Evolutionary conservation across 2,797 vertebrate species (phyloP).

Genomic region (Emydoidea blandingii): DNA sequence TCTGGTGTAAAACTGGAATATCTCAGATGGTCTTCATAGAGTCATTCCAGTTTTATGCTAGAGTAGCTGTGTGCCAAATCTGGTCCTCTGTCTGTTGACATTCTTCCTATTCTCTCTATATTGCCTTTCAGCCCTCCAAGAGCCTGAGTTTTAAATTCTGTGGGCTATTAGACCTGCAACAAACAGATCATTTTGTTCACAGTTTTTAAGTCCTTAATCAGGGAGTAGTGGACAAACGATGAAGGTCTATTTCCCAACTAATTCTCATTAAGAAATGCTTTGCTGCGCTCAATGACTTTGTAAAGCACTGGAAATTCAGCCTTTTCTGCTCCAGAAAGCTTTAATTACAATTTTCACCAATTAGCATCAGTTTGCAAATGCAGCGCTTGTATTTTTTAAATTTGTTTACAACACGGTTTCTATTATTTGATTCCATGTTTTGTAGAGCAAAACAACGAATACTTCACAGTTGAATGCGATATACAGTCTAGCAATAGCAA

Average conservation of each 20-base stretch:
- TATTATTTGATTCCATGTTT: conserved; percentile 4
- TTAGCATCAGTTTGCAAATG: conserved; percentile 6
- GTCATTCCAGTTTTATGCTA: neutral
- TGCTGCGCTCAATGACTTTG: conserved; percentile 28
- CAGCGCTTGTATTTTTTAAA: neutral
- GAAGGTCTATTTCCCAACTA: conserved; percentile 41
- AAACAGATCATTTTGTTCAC: neutral
- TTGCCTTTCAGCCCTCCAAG: neutral
- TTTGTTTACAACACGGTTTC: conserved; percentile 14
- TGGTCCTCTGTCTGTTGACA: neutral
- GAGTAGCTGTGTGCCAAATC: conserved; percentile 5
- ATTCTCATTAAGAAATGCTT: conserved; percentile 45
- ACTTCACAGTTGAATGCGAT: neutral
- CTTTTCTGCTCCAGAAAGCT: conserved; percentile 50
- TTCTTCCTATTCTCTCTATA: neutral
- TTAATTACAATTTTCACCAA: conserved; percentile 24
- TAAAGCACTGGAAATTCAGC: conserved; percentile 20
- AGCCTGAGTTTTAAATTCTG: neutral
- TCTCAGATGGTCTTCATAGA: neutral
- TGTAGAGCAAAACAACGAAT: neutral
- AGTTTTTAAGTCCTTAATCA: conserved; percentile 26
- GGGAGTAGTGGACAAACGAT: conserved; percentile 22
- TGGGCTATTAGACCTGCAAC: conserved; percentile 23
- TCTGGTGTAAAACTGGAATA: neutral
- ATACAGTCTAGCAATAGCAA: neutral